Percentiles rank a stretch among this genome's conserved stretches.
phyloP scores from a whole-genome alignment of 1,140 invertebrate species.

The Trichonephila clavata region DNA sequence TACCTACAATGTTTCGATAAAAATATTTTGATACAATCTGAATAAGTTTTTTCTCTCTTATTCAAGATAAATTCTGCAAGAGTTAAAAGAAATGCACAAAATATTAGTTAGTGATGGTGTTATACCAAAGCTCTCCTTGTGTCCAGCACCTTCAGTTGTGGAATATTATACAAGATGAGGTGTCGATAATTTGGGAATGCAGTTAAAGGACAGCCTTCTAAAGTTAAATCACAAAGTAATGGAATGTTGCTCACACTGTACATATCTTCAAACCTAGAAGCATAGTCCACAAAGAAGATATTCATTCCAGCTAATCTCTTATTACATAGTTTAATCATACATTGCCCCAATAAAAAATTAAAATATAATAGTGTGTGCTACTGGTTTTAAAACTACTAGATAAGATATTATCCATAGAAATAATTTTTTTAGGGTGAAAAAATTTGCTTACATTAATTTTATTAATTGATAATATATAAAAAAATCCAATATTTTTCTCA shows the following conservation, averaged over 20 bases:
- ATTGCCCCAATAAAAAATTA: not conserved
- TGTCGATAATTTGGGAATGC: constrained; percentile 72
- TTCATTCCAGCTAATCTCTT: not conserved
- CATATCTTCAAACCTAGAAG: constrained; percentile 76
- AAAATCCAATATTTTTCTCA: too few species aligned
- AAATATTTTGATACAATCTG: too few species aligned
- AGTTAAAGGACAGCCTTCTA: constrained; percentile 75
- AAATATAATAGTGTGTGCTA: too few species aligned
- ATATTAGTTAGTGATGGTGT: not conserved
- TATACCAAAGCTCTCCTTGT: constrained; percentile 75
- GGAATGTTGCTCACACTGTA: constrained; percentile 71
- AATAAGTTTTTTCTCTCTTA: not conserved
- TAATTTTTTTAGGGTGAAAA: too few species aligned
- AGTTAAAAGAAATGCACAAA: not conserved
- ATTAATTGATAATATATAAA: too few species aligned
- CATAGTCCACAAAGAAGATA: constrained; percentile 14
- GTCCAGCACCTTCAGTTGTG: constrained; percentile 73
- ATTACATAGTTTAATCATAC: not conserved
- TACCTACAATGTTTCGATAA: too few species aligned
- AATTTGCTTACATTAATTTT: too few species aligned
- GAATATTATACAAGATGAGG: constrained; percentile 69
- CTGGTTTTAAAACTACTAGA: too few species aligned
- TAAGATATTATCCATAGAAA: too few species aligned
- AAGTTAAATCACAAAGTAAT: constrained; percentile 75
- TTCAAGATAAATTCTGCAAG: constrained; percentile 41